A percentile compares a stretch with the other conserved stretches of the same genome.
phyloP scores from a whole-genome alignment of 2,888 invertebrate species.

The Piscicola geometra region DNA sequence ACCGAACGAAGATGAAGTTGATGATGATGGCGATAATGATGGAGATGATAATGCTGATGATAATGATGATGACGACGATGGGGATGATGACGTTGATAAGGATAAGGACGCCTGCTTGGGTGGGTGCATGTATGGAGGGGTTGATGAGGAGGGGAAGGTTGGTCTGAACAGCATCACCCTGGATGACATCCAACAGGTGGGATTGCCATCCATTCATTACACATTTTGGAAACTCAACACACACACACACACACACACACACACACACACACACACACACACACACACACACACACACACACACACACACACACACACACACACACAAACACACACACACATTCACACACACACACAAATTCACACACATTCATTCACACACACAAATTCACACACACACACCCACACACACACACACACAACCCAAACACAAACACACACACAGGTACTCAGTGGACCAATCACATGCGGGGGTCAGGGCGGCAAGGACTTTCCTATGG shows the following conservation, averaged over 20 bases:
- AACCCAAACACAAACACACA: no score
- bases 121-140: not conserved
- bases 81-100: not conserved
- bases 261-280: no score
- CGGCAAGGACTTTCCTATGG: conserved; percentile 31
- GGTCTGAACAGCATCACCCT: conserved; percentile 32
- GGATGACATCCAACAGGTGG: conserved; percentile 32
- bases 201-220: no score
- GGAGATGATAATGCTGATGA: not conserved
- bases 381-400: no score
- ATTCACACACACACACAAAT: no score
- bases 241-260: no score
- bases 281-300: no score
- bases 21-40: conserved; percentile 1
- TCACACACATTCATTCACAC: no score
- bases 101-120: not conserved
- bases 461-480: not conserved
- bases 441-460: conserved; percentile 26
- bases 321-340: no score
- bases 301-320: no score
- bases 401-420: no score
- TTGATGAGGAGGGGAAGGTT: not conserved
- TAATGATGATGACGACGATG: not conserved
- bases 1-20: not conserved
- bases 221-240: no score